Conservation (phyloP, 2,113 vertebrate genomes). For the Apodemus sylvaticus region DNA sequence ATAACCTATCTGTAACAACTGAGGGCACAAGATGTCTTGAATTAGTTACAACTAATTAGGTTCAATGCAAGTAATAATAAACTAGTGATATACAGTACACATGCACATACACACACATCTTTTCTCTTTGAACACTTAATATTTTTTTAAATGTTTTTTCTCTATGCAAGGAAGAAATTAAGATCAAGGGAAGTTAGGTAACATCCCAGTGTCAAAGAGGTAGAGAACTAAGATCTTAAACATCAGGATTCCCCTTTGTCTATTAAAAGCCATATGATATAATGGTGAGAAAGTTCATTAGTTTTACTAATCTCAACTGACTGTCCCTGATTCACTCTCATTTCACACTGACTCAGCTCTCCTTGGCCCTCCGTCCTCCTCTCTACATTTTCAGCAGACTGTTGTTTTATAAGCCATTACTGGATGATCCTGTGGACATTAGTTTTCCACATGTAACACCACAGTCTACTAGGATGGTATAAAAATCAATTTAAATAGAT, state of each 20-base stretch:
- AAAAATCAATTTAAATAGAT: not conserved
- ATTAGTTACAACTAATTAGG: conserved; percentile 48
- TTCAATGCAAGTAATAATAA: conserved; percentile 40
- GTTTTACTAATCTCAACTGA: not conserved
- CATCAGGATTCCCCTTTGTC: not conserved
- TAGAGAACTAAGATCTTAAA: not conserved
- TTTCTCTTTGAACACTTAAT: conserved; percentile 8
- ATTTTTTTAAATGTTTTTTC: conserved; percentile 14
- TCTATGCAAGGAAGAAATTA: not conserved
- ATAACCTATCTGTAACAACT: conserved; percentile 11
- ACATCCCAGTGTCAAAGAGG: not conserved
- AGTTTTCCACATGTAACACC: not conserved
- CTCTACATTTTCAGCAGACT: not conserved
- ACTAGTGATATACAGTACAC: not conserved
- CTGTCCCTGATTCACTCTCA: not conserved
- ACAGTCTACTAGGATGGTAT: not conserved
- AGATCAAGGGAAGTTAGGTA: not conserved
- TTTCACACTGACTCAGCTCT: not conserved
- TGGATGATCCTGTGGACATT: not conserved
- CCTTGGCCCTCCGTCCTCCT: not conserved
- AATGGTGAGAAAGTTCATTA: not conserved
- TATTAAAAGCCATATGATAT: not conserved
- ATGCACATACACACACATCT: not conserved
- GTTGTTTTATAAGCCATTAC: not conserved
- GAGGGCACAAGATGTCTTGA: conserved; percentile 39